phyloP scores from a whole-genome alignment of 2,888 invertebrate genomes.

The Drosophila fulvimacula region DNA sequence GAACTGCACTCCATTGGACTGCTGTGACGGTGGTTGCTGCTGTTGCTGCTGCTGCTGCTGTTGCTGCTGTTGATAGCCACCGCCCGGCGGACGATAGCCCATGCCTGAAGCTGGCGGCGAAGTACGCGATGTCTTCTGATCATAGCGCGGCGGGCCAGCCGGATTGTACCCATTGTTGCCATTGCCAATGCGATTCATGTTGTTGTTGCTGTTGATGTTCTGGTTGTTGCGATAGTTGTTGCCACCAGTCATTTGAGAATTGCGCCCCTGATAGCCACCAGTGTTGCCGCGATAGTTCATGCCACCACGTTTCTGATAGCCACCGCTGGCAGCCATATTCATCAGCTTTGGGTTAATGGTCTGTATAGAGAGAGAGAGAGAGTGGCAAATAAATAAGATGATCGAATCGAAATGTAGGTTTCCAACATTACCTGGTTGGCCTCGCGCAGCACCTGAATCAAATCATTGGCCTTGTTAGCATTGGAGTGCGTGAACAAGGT shows the following conservation, averaged over 20 bases:
- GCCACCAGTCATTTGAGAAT: slow-evolving; percentile 64
- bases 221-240: slow-evolving; percentile 63
- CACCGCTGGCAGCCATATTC: slow-evolving; percentile 87
- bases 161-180: slow-evolving; percentile 44
- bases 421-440: slow-evolving; percentile 91
- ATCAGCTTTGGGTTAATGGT: slow-evolving; percentile 95
- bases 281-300: slow-evolving; percentile 72
- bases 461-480: slow-evolving; percentile 95
- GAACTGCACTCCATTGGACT: slow-evolving; percentile 54
- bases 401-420: not conserved
- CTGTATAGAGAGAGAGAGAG: slow-evolving; percentile 49
- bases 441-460: slow-evolving; percentile 95
- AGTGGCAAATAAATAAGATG: not conserved
- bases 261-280: slow-evolving; percentile 78
- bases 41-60: slow-evolving; percentile 57
- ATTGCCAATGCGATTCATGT: slow-evolving; percentile 46
- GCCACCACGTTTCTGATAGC: slow-evolving; percentile 76
- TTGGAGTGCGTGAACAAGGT: slow-evolving; percentile 97
- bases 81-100: slow-evolving; percentile 59
- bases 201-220: slow-evolving; percentile 54
- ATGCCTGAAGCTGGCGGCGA: slow-evolving; percentile 57
- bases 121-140: slow-evolving; percentile 59
- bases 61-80: slow-evolving; percentile 54
- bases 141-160: slow-evolving; percentile 53
- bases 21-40: slow-evolving; percentile 33